phyloP scores from a whole-genome alignment of 2,797 vertebrate genomes.

The Caiman crocodilus region DNA sequence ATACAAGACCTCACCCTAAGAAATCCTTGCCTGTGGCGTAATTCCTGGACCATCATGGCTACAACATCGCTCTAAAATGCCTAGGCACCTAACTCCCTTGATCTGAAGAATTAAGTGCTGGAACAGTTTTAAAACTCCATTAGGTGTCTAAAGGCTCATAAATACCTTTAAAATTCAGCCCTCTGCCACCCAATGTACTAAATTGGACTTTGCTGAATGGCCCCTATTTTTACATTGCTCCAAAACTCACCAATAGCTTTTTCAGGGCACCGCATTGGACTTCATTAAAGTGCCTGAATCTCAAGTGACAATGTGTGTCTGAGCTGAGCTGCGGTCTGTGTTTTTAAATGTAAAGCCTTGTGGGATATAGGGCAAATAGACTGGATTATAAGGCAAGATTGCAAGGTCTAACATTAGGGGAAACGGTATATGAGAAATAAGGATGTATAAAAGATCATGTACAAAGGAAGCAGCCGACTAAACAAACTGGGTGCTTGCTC shows the following conservation, averaged over 20 bases:
- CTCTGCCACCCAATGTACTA: not conserved
- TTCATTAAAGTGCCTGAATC: not conserved
- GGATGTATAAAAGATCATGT: conserved; percentile 45
- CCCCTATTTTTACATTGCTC: not conserved
- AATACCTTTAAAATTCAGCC: not conserved
- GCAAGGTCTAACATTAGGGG: conserved; percentile 42
- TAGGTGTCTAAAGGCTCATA: not conserved
- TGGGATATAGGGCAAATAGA: conserved; percentile 40
- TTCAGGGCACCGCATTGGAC: not conserved
- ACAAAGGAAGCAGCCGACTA: conserved; percentile 50
- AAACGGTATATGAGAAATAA: conserved; percentile 58
- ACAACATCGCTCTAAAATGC: too few relatives aligned
- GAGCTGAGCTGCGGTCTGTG: not conserved
- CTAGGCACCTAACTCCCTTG: not conserved
- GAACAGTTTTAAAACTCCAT: not conserved
- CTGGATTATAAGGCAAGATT: conserved; percentile 27
- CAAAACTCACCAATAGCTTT: not conserved
- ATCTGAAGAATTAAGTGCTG: too few relatives aligned
- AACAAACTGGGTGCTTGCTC: conserved; percentile 22
- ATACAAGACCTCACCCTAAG: too few relatives aligned
- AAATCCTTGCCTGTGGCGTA: too few relatives aligned
- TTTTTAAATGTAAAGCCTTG: conserved; percentile 39
- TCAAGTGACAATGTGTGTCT: not conserved
- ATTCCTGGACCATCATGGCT: too few relatives aligned
- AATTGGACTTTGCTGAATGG: not conserved